Evolutionary conservation across 2,888 invertebrate species (phyloP).

Genomic region (Cheilosia scutellata): DNA sequence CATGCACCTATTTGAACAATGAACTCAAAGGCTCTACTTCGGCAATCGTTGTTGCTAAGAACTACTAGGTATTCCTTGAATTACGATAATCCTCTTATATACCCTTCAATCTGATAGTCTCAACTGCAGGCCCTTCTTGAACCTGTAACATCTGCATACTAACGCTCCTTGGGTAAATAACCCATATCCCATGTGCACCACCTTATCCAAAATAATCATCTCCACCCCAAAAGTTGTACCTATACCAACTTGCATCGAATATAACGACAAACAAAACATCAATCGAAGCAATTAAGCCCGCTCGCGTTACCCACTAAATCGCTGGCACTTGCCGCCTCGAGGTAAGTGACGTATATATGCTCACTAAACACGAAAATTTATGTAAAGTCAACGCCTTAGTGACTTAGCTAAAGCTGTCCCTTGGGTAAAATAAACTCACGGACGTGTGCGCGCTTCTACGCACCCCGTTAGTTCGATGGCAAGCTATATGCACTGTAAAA

Average conservation of each 20-base stretch:
- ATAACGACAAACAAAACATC: conserved; percentile 67
- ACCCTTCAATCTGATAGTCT: neutral
- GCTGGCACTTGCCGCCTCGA: conserved; percentile 56
- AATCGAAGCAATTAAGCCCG: conserved; percentile 65
- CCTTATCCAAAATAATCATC: conserved; percentile 11
- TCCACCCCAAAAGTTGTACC: neutral
- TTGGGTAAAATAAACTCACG: conserved; percentile 65
- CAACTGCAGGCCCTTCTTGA: neutral
- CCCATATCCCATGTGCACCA: conserved; percentile 16
- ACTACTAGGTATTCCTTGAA: too few species aligned
- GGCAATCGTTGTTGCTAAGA: too few species aligned
- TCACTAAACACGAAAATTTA: conserved; percentile 60
- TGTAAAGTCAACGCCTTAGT: conserved; percentile 74
- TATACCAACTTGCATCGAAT: conserved; percentile 2
- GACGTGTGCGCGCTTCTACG: conserved; percentile 24
- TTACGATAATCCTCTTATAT: neutral
- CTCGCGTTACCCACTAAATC: conserved; percentile 25
- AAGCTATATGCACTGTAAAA: conserved; percentile 57
- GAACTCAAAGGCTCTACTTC: too few species aligned
- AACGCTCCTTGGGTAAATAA: conserved; percentile 21
- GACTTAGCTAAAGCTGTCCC: conserved; percentile 74
- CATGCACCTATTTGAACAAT: too few species aligned
- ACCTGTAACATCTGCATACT: conserved; percentile 21
- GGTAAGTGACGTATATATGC: conserved; percentile 40
- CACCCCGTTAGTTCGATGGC: conserved; percentile 43